Evolutionary conservation across 2,113 vertebrate genomes (phyloP), one percentile per base, ranked within the genome.

Genomic region (Misgurnus mizolepis): DNA sequence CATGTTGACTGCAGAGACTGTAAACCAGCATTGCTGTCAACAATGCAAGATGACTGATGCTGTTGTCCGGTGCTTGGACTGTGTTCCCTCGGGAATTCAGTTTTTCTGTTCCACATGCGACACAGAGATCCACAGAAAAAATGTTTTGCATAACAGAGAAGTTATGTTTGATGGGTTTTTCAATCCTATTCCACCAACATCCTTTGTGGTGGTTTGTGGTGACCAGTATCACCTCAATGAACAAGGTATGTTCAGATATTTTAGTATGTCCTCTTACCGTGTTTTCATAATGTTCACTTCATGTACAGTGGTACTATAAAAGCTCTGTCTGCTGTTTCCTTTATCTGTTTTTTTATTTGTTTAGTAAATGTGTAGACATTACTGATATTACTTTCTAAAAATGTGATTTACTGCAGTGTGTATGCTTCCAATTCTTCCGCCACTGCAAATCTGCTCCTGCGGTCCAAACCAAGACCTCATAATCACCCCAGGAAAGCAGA

Each of bases 31-130:
- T 62, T 62, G 60, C 27, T 62, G 60, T 34, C 60, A 62, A 62
- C 27, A 39, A 12, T 62, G 61, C 61, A 62, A 62, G 7, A 11
- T 12, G 27, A 12, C 14, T 39, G 61, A 64, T 27, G 61, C 61
- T 64, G 61, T 64, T 64, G 61, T 64, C 61, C 61, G 61, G 12
- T 64, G 61, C 9, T 4, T 64, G 14, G 61, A 64, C 22, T 64
- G 61, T 64, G 11, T 64, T 39, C 27, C 61, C 22, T 15, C 61
- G 3, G 61, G 61, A 34, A 12, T 5, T 64, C 61, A 64, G 27
- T 64, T 64, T 64, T 64, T 64, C 22, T 64, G 61, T 64, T 64
- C 61, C 1, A 3, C 61, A 64, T 64, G 61, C 7, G 61, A 64
- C 27, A 11, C 12, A 6, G 61, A 14, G 27, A 64, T 64, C 27